phyloP scores from a whole-genome alignment of 2,113 vertebrate species.

The Kobus ellipsiprymnus region DNA sequence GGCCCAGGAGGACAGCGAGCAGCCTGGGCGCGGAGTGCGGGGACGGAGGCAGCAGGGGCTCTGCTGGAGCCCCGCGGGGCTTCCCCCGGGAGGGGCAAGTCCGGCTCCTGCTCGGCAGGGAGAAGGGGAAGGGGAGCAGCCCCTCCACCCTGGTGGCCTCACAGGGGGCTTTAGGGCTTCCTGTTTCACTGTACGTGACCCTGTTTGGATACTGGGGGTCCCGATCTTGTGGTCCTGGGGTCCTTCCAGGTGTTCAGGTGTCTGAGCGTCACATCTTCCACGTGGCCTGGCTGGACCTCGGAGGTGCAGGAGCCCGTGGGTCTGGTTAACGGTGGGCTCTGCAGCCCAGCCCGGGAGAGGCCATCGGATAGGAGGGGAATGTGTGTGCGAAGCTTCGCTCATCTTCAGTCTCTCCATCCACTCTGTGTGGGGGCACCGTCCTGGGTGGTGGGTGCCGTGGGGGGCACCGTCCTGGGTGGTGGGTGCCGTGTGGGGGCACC shows the following conservation, averaged over 20 bases:
- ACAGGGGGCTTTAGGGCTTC: fast-evolving
- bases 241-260: background rate
- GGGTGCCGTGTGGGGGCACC: too few relatives aligned
- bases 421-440: background rate
- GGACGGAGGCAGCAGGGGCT: background rate
- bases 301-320: background rate
- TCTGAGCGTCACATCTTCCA: too few relatives aligned
- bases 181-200: background rate
- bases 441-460: background rate
- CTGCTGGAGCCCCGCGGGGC: background rate
- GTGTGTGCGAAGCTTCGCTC: fast-evolving
- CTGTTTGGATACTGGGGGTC: background rate
- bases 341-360: background rate
- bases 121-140: background rate
- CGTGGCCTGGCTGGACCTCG: background rate
- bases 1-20: background rate
- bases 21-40: background rate
- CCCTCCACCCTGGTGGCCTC: background rate
- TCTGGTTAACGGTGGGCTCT: background rate
- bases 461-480: too few relatives aligned
- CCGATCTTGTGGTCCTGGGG: background rate
- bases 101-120: background rate
- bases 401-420: background rate
- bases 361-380: background rate
- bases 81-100: background rate